A percentile compares a stretch with the other conserved stretches of the same genome.
phyloP scores from a whole-genome alignment of 2,888 invertebrate species.

The Leistus spinibarbis region DNA sequence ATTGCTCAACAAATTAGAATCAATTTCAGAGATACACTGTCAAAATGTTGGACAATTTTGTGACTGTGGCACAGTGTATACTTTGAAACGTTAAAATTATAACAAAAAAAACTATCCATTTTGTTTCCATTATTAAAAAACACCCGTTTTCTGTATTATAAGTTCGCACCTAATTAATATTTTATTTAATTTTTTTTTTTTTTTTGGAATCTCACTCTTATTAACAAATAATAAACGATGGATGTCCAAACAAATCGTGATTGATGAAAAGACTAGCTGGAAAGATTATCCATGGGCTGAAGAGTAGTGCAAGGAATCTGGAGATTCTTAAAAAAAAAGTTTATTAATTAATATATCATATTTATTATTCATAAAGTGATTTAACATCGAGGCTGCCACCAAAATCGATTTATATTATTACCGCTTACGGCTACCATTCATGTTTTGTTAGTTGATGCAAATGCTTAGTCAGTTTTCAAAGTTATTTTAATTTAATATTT shows the following conservation, averaged over 20 bases:
- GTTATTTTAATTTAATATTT: no score
- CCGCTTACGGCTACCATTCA: no score
- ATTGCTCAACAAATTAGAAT: background rate
- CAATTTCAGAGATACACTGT: background rate
- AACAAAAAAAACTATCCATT: slow-evolving; percentile 38
- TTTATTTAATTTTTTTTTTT: no score
- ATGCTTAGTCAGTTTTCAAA: no score
- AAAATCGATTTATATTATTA: no score
- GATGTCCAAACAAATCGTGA: slow-evolving; percentile 31
- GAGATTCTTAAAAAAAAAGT: slow-evolving; percentile 26
- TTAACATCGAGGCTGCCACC: no score
- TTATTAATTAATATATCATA: no score
- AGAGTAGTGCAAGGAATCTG: slow-evolving; percentile 31
- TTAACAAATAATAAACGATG: slow-evolving; percentile 33
- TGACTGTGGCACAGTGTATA: slow-evolving; percentile 14
- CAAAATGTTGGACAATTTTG: slow-evolving; percentile 4
- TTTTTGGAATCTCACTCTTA: slow-evolving; percentile 37
- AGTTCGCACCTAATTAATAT: slow-evolving; percentile 36
- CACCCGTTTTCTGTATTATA: slow-evolving; percentile 39
- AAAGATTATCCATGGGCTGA: slow-evolving; percentile 28
- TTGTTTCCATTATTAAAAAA: slow-evolving; percentile 17
- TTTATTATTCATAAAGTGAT: no score
- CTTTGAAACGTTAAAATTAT: background rate
- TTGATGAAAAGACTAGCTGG: slow-evolving; percentile 34
- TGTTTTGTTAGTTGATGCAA: no score